phyloP scores from a whole-genome alignment of 2,797 vertebrate species.

The Decapterus maruadsi region DNA sequence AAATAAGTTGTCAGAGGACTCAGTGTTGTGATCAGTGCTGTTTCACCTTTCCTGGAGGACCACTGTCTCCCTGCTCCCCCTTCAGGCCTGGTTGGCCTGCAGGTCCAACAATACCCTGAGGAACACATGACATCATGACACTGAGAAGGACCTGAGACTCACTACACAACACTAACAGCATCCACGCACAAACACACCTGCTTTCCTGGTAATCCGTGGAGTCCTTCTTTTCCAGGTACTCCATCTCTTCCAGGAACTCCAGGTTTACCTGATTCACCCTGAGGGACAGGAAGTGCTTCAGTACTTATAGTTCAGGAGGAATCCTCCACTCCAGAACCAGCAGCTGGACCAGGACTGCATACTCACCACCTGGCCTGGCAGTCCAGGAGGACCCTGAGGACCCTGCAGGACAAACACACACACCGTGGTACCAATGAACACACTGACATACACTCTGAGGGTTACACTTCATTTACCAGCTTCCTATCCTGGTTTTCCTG shows the following conservation, averaged over 20 bases:
- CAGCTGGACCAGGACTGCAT: background rate
- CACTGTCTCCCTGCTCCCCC: slow-evolving; percentile 92
- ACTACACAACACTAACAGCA: slow-evolving; percentile 52
- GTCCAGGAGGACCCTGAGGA: slow-evolving; percentile 91
- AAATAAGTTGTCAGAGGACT: too few species aligned
- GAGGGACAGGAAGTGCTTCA: slow-evolving; percentile 33
- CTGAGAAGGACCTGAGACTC: background rate
- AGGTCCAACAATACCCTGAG: slow-evolving; percentile 89
- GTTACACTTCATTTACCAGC: too few species aligned
- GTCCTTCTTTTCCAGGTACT: slow-evolving; percentile 91
- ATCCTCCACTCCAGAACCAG: too few species aligned
- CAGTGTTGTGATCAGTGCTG: too few species aligned
- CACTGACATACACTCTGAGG: slow-evolving; percentile 20
- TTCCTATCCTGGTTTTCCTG: too few species aligned
- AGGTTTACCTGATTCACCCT: slow-evolving; percentile 96
- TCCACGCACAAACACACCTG: slow-evolving; percentile 82
- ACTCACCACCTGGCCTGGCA: slow-evolving; percentile 96
- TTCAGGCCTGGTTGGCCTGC: slow-evolving; percentile 87
- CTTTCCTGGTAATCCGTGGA: slow-evolving; percentile 90
- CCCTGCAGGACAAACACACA: slow-evolving; percentile 85
- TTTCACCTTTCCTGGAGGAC: slow-evolving; percentile 92
- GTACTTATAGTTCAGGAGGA: too few species aligned
- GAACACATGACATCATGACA: slow-evolving; percentile 41
- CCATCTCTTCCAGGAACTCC: slow-evolving; percentile 95
- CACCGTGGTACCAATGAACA: slow-evolving; percentile 34